Conservation (phyloP, 2,113 vertebrate genomes). For the Prolemur simus region DNA sequence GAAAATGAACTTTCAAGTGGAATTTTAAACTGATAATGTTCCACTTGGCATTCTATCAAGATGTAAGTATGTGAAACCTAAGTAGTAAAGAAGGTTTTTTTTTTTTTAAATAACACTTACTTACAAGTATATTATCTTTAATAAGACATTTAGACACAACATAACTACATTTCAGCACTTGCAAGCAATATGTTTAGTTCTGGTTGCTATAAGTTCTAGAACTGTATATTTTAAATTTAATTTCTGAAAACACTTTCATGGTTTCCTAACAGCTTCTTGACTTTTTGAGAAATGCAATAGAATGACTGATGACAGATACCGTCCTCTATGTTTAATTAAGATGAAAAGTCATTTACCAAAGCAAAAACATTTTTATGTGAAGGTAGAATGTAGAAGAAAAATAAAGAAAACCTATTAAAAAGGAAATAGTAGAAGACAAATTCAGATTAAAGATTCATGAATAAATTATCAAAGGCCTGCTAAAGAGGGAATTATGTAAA, state of each 20-base stretch:
- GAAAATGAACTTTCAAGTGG: conserved; percentile 78
- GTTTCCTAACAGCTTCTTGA: conserved; percentile 28
- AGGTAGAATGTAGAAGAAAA: conserved; percentile 57
- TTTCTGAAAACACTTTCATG: conserved; percentile 63
- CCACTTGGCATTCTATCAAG: conserved; percentile 56
- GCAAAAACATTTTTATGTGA: conserved; percentile 33
- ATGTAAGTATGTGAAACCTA: conserved; percentile 65
- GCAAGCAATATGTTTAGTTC: conserved; percentile 39
- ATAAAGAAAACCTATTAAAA: conserved; percentile 72
- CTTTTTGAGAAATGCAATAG: conserved; percentile 67
- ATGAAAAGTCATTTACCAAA: conserved; percentile 62
- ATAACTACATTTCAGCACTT: conserved; percentile 72
- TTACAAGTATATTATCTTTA: conserved; percentile 62
- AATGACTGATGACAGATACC: conserved; percentile 57
- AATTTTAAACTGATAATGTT: conserved; percentile 58
- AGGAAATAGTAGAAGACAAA: conserved; percentile 73
- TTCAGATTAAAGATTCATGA: conserved; percentile 76
- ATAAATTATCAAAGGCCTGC: conserved; percentile 79
- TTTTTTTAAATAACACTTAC: conserved; percentile 14
- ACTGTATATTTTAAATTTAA: conserved; percentile 72
- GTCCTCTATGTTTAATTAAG: conserved; percentile 73
- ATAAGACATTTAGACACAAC: conserved; percentile 42
- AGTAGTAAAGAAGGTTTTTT: conserved; percentile 54
- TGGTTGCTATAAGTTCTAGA: conserved; percentile 47
- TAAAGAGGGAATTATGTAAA: conserved; percentile 66